A percentile compares a stretch with the other conserved stretches of the same genome.
phyloP scores from a whole-genome alignment of 2,888 invertebrate genomes.

The Troides aeacus region DNA sequence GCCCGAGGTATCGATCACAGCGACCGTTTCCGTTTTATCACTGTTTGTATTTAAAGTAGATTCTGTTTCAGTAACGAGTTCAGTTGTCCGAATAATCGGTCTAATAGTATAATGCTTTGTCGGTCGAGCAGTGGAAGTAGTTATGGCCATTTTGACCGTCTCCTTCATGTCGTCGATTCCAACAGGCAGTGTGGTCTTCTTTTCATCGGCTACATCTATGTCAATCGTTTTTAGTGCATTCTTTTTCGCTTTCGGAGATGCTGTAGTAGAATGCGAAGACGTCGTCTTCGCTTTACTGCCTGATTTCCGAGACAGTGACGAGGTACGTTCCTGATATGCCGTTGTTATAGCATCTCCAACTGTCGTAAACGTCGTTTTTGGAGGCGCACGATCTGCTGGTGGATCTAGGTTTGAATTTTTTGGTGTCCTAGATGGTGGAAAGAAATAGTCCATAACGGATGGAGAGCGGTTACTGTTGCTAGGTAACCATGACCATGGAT shows the following conservation, averaged over 20 bases:
- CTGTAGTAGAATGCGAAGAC: slow-evolving; percentile 60
- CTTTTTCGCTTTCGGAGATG: slow-evolving; percentile 68
- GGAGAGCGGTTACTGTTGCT: slow-evolving; percentile 67
- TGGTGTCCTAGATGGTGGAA: slow-evolving; percentile 75
- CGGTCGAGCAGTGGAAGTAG: slow-evolving; percentile 62
- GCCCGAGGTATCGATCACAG: slow-evolving; percentile 57
- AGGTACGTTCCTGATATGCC: slow-evolving; percentile 62
- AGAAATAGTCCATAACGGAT: slow-evolving; percentile 76
- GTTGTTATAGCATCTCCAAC: slow-evolving; percentile 57
- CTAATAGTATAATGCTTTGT: slow-evolving; percentile 79
- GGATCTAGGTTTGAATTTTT: slow-evolving; percentile 72
- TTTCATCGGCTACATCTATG: slow-evolving; percentile 57
- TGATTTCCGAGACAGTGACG: slow-evolving; percentile 66
- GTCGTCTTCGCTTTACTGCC: slow-evolving; percentile 68
- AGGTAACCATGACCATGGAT: slow-evolving; percentile 75
- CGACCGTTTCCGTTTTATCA: slow-evolving; percentile 76
- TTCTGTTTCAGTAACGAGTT: slow-evolving; percentile 67
- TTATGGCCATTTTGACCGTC: slow-evolving; percentile 52
- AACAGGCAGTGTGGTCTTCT: slow-evolving; percentile 56
- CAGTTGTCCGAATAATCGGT: slow-evolving; percentile 65
- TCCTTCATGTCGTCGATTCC: slow-evolving; percentile 55
- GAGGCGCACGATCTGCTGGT: slow-evolving; percentile 65
- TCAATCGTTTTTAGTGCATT: slow-evolving; percentile 58
- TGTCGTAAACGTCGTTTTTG: slow-evolving; percentile 47
- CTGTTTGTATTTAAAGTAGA: slow-evolving; percentile 68